Conservation (phyloP, 2,888 invertebrate genomes). For the Synergus laeviventris region DNA sequence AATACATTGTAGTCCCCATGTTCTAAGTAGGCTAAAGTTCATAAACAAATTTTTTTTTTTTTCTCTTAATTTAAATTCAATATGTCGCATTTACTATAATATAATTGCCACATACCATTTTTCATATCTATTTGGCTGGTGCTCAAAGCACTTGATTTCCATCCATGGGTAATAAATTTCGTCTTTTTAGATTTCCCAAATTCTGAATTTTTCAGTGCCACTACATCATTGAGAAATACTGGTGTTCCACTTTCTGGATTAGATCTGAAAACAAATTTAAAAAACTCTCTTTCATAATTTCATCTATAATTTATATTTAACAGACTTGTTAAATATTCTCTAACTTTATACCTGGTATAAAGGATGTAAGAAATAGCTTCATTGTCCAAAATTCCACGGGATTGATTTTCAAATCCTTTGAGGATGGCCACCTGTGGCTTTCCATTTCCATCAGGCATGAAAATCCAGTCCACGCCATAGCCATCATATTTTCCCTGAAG, state of each 20-base stretch:
- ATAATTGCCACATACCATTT: slow-evolving; percentile 66
- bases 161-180: slow-evolving; percentile 77
- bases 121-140: slow-evolving; percentile 72
- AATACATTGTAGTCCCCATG: slow-evolving; percentile 75
- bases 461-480: slow-evolving; percentile 75
- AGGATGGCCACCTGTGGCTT: slow-evolving; percentile 73
- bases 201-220: slow-evolving; percentile 59
- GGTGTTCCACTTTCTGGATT: slow-evolving; percentile 64
- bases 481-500: slow-evolving; percentile 69
- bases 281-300: neutral
- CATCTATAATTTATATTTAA: neutral
- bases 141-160: slow-evolving; percentile 75
- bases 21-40: slow-evolving; percentile 65
- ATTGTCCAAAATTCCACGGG: slow-evolving; percentile 61
- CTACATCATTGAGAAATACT: slow-evolving; percentile 62
- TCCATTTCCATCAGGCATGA: slow-evolving; percentile 74
- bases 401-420: slow-evolving; percentile 60
- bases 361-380: slow-evolving; percentile 66
- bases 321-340: neutral
- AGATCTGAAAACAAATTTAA: slow-evolving; percentile 57
- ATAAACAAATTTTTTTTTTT: slow-evolving; percentile 12
- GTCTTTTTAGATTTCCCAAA: slow-evolving; percentile 69
- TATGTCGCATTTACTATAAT: slow-evolving; percentile 1
- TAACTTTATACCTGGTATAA: slow-evolving; percentile 68
- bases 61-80: slow-evolving; percentile 24